Evolutionary conservation across 2,888 invertebrate species (phyloP).

Genomic region (Loripinus fragilis): DNA sequence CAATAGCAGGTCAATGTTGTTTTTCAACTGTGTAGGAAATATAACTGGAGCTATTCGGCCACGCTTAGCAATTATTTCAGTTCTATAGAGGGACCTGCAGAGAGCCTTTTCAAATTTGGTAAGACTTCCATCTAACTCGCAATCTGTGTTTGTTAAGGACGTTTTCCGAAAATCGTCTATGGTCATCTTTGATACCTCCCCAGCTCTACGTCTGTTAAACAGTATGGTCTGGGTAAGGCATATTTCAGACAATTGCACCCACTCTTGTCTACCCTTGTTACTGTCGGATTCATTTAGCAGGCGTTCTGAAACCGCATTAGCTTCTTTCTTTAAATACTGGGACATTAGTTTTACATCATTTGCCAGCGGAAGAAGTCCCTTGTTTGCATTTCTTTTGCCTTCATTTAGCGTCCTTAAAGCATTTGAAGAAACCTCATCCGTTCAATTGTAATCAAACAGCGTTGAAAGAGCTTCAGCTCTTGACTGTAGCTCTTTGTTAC

Average conservation of each 20-base stretch:
- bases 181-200: constrained; percentile 27
- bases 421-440: neutral
- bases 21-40: neutral
- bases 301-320: neutral
- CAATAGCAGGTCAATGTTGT: constrained; percentile 3
- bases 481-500: neutral
- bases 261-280: neutral
- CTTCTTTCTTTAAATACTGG: neutral
- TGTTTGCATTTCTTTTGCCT: neutral
- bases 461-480: neutral
- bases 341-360: neutral
- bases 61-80: constrained; percentile 23
- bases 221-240: constrained; percentile 7
- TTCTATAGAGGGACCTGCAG: constrained; percentile 1
- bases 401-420: neutral
- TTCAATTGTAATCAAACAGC: neutral
- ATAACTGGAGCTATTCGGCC: constrained; percentile 14
- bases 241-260: constrained; percentile 18
- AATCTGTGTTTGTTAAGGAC: neutral
- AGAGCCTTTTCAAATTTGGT: constrained; percentile 12
- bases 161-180: neutral
- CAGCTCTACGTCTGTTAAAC: constrained; percentile 25
- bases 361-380: neutral
- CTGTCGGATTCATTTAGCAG: neutral
- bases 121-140: neutral